These are phyloP conservation scores for Tyria jacobaeae DNA, from an alignment of 2,888 invertebrate species.

Conservation along the genomic window DNA sequence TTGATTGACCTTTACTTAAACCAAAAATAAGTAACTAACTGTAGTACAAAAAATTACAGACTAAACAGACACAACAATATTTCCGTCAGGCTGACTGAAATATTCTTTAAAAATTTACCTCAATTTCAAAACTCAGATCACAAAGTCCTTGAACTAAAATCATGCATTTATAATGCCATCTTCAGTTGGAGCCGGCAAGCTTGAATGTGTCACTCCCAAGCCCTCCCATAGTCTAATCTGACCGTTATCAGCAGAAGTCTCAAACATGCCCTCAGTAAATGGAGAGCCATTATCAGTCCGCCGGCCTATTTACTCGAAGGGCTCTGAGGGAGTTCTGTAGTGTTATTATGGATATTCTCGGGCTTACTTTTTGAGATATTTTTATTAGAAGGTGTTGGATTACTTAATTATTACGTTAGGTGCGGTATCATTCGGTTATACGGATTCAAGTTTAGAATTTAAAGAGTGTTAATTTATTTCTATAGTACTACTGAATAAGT, in stretches of 20 bases:
- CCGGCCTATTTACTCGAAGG: constrained; percentile 50
- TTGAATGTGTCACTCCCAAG: constrained; percentile 33
- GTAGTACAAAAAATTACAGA: no score
- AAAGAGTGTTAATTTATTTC: background rate
- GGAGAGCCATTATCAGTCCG: constrained; percentile 70
- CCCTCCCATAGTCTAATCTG: constrained; percentile 51
- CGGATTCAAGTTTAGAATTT: background rate
- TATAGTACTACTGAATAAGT: background rate
- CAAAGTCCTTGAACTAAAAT: constrained; percentile 11
- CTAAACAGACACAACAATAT: background rate
- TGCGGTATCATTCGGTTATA: background rate
- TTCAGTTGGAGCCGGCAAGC: constrained; percentile 15
- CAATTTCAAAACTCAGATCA: constrained; percentile 8
- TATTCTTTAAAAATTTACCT: background rate
- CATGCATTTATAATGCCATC: constrained; percentile 18
- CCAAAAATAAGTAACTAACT: no score
- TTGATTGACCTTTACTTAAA: no score
- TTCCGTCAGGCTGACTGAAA: background rate
- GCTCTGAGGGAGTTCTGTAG: constrained; percentile 47
- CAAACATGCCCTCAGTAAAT: constrained; percentile 60
- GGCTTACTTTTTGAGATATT: constrained; percentile 45
- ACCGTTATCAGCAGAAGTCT: constrained; percentile 56
- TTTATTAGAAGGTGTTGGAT: constrained; percentile 44
- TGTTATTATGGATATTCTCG: constrained; percentile 61
- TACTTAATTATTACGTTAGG: constrained; percentile 47